These are phyloP conservation scores for Drosophila kanapiae DNA, from an alignment of 1,140 invertebrate genomes.

Conservation along the genomic window DNA sequence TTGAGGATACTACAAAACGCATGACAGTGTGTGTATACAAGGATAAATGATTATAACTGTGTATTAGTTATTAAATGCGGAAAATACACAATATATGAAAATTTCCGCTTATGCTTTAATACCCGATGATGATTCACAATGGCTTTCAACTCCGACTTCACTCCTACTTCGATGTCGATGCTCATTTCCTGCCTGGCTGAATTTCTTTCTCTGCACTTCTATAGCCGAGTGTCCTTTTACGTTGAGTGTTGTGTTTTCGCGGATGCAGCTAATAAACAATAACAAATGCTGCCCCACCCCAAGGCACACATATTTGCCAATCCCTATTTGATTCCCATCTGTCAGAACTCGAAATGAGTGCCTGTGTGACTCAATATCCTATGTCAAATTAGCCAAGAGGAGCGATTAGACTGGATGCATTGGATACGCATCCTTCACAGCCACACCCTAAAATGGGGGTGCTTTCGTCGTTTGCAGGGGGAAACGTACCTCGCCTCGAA, in stretches of 20 bases:
- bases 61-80: constrained; percentile 19
- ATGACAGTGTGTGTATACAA: constrained; percentile 46
- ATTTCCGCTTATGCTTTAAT: not conserved
- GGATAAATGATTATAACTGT: constrained; percentile 7
- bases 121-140: not conserved
- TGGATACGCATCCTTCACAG: constrained; percentile 30
- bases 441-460: constrained; percentile 39
- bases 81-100: not conserved
- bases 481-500: not conserved
- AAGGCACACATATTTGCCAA: not conserved
- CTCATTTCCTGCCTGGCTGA: not conserved
- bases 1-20: constrained; percentile 43
- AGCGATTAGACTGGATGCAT: constrained; percentile 14
- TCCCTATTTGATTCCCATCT: not conserved
- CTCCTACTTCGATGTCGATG: not conserved
- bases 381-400: not conserved
- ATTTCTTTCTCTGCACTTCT: not conserved
- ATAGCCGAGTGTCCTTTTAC: not conserved
- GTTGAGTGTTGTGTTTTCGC: not conserved
- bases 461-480: not conserved
- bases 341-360: not conserved
- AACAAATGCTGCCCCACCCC: constrained; percentile 39
- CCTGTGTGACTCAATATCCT: not conserved
- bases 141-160: not conserved
- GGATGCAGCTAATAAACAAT: not conserved